A percentile compares a stretch with the other conserved stretches of the same genome.
Conservation (phyloP, 2,797 vertebrate genomes). For the Pampus argenteus region DNA sequence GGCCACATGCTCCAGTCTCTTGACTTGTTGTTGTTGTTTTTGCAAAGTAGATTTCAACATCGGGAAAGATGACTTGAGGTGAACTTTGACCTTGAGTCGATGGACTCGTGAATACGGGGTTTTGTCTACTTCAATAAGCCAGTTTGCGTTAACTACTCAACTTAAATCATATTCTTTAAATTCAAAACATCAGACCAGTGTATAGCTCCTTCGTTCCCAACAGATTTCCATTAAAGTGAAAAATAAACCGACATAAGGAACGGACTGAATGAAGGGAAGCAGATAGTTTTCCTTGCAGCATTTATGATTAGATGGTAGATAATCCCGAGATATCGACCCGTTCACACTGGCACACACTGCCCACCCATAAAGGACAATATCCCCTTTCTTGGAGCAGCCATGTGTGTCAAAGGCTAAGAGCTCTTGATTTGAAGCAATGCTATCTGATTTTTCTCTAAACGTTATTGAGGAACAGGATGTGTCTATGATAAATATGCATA, state of each 20-base stretch:
- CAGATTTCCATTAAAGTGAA: slow-evolving; percentile 14
- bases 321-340: slow-evolving; percentile 37
- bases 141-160: neutral
- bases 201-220: too few species aligned
- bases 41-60: slow-evolving; percentile 34
- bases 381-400: slow-evolving; percentile 31
- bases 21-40: slow-evolving; percentile 49
- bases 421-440: slow-evolving; percentile 34
- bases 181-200: neutral
- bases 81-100: slow-evolving; percentile 40
- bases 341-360: slow-evolving; percentile 12
- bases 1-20: slow-evolving; percentile 35
- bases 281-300: slow-evolving; percentile 11
- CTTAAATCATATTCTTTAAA: neutral
- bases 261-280: neutral
- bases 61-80: neutral
- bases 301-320: slow-evolving; percentile 47
- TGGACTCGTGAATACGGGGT: neutral
- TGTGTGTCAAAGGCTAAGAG: slow-evolving; percentile 48
- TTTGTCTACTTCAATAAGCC: neutral
- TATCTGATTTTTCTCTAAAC: slow-evolving; percentile 26
- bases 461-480: neutral
- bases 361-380: slow-evolving; percentile 40
- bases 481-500: neutral
- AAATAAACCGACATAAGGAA: neutral